Conservation (phyloP, 2,888 invertebrate genomes). For the Chorisops tibialis region DNA sequence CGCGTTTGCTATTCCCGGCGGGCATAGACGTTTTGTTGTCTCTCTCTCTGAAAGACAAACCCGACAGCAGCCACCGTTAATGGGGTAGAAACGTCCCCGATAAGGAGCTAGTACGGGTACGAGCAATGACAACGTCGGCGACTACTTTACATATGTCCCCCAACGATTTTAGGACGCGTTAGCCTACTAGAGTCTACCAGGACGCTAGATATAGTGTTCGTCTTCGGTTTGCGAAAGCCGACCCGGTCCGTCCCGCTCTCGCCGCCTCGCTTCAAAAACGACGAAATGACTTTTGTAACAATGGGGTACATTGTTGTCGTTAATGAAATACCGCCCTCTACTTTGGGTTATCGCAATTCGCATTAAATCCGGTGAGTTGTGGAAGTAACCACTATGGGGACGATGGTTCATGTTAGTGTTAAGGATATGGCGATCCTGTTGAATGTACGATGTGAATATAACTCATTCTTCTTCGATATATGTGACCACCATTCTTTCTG, state of each 20-base stretch:
- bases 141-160: conserved; percentile 19
- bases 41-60: conserved; percentile 9
- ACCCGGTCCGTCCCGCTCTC: conserved; percentile 8
- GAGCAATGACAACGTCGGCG: background rate
- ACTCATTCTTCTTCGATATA: too few species aligned
- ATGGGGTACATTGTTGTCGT: conserved; percentile 17
- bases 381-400: background rate
- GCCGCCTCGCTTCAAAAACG: background rate
- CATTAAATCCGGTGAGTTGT: conserved; percentile 19
- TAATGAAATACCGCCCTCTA: conserved; percentile 26
- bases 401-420: conserved; percentile 11
- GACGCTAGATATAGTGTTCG: conserved; percentile 1
- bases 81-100: conserved; percentile 5
- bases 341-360: conserved; percentile 21
- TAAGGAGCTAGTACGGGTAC: background rate
- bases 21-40: conserved; percentile 1
- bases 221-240: conserved; percentile 19
- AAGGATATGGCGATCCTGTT: conserved; percentile 16
- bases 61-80: conserved; percentile 13
- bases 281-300: conserved; percentile 21
- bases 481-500: too few species aligned
- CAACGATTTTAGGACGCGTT: conserved; percentile 15
- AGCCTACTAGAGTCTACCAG: background rate
- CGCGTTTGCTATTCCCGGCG: conserved; percentile 12
- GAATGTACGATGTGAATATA: conserved; percentile 1